Conservation (phyloP, 2,888 invertebrate genomes). For the Rugalucina vietnamica region DNA sequence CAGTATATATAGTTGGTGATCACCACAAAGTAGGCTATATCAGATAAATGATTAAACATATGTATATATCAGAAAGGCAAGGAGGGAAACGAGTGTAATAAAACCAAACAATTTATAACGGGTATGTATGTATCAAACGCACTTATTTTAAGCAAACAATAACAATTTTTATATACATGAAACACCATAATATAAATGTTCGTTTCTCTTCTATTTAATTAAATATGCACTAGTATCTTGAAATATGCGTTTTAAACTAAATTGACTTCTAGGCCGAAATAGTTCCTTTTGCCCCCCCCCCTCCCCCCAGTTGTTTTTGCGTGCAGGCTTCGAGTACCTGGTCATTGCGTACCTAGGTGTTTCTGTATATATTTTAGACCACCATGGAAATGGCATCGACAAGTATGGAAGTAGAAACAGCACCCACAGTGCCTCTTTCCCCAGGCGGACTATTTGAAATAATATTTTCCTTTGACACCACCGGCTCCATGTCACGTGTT, state of each 20-base stretch:
- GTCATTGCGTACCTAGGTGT: background rate
- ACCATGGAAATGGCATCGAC: background rate
- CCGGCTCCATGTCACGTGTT: constrained; percentile 77
- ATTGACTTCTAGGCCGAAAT: background rate
- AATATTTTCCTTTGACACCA: constrained; percentile 79
- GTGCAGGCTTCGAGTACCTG: background rate
- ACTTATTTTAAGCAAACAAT: background rate
- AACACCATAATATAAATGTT: background rate
- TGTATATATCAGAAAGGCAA: background rate
- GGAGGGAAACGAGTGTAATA: background rate
- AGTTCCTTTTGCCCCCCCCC: background rate
- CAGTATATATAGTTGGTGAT: background rate
- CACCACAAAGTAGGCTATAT: background rate
- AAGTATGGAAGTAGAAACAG: background rate
- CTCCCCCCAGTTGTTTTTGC: background rate
- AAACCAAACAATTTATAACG: background rate
- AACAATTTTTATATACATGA: background rate
- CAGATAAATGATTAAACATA: background rate
- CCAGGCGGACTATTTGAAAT: constrained; percentile 74
- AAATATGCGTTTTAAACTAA: no score
- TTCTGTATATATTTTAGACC: background rate
- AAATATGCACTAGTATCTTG: no score
- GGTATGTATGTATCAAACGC: background rate
- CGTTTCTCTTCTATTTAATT: background rate
- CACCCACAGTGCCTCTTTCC: constrained; percentile 44